Evolutionary conservation across 2,888 invertebrate species (phyloP), one percentile per base, ranked within the genome.

Genomic region (Mermis nigrescens): DNA sequence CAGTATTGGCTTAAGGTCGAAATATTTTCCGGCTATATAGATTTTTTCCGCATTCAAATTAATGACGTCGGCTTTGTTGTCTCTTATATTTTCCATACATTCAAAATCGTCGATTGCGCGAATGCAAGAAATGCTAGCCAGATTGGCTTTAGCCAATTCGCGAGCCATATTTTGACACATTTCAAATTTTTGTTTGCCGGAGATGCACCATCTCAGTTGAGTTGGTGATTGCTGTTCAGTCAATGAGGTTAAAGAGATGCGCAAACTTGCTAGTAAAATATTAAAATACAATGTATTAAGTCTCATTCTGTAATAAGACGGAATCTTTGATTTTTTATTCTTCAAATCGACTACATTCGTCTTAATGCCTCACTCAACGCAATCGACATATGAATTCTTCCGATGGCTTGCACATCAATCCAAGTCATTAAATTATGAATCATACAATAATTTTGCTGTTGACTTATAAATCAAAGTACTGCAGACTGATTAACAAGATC

Each of bases 31-130:
- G 0, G 85, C 86, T 51, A 88, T 80, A 72, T 86, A 88, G 81
- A 87, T 85, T 68, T 87, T 86, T 68, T 87, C 87, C 1, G 89
- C 86, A 69, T 88, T 87, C 1, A 84, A 82, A 4, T 83, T 82
- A 29, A 84, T 81, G 59, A 88, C 79, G 72, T 90, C 89, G 0
- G 87, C 88, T 68, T 82, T 80, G 28, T 83, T 80, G 64, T 81
- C 79, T 63, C 83, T 82, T 7, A 90, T 82, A 72, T 81, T 80
- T 61, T 80, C 79, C 67, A 88, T 79, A 69, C 89, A 90, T 68
- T 85, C 83, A 64, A 86, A 76, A 12, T 15, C 31, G 31, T 53
- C 29, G 29, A 28, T 12, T 4, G 54, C 27, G 27, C 22, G 12
- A 12, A 53, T 12, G 54, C 54, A 53, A 4, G 31, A n/a, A 12